Evolutionary conservation across 2,797 vertebrate genomes (phyloP).

Genomic region (Pangasius mekongensis): DNA sequence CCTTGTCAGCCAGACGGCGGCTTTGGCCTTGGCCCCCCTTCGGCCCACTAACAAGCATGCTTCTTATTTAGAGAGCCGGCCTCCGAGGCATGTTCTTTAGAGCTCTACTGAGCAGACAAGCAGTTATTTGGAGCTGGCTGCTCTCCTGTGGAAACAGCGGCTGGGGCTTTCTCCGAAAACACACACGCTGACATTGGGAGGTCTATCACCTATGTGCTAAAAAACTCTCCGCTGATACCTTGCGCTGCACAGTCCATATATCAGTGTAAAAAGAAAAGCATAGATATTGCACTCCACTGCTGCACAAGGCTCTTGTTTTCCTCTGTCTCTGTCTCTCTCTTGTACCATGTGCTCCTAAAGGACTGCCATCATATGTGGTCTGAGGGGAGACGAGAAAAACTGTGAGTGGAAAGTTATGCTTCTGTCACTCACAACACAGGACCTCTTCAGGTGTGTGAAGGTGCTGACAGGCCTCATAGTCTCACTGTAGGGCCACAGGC

Average conservation of each 20-base stretch:
- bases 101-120: constrained; percentile 55
- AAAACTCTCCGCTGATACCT: constrained; percentile 49
- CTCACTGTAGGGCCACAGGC: constrained; percentile 42
- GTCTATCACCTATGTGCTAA: constrained; percentile 48
- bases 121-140: constrained; percentile 52
- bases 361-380: constrained; percentile 20
- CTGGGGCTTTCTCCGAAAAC: constrained; percentile 40
- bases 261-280: background rate
- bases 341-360: constrained; percentile 35
- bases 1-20: constrained; percentile 49
- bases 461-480: constrained; percentile 42
- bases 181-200: constrained; percentile 43
- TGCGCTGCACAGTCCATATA: constrained; percentile 21
- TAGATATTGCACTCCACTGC: background rate
- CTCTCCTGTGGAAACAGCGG: constrained; percentile 55
- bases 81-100: constrained; percentile 54
- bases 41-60: constrained; percentile 65
- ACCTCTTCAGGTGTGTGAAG: constrained; percentile 46
- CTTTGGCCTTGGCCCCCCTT: constrained; percentile 67
- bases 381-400: constrained; percentile 51
- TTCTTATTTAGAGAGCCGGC: constrained; percentile 57
- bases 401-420: constrained; percentile 65
- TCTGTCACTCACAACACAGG: constrained; percentile 62
- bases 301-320: background rate
- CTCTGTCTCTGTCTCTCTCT: constrained; percentile 2